Percentiles rank a stretch among this genome's conserved stretches.
Evolutionary conservation across 2,113 vertebrate genomes (phyloP).

Genomic region (Xiphorhynchus elegans): DNA sequence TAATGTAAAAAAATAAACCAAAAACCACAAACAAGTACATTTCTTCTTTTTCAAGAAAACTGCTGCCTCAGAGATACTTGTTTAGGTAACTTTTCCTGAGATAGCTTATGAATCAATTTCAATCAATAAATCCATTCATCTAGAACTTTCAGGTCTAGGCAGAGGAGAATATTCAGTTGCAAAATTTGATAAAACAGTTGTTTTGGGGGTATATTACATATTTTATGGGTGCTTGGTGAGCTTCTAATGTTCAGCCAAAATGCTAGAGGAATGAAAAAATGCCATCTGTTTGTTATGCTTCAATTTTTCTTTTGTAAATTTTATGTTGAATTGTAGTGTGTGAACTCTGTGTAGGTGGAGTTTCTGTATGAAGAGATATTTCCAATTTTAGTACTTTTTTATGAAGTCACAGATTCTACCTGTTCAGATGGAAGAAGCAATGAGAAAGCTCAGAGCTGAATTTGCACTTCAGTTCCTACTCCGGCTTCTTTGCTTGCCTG

Average conservation of each 20-base stretch:
- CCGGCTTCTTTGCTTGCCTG: background rate
- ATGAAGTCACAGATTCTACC: background rate
- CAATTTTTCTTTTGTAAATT: background rate
- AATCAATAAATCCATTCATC: background rate
- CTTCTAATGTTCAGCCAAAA: background rate
- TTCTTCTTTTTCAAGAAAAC: background rate
- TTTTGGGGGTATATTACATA: background rate
- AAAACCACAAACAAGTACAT: accelerated
- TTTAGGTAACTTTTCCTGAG: background rate
- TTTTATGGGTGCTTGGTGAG: background rate
- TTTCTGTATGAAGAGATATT: background rate
- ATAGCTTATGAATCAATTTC: background rate
- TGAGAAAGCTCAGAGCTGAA: background rate
- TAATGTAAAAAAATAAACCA: background rate
- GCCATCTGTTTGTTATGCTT: background rate
- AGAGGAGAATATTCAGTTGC: background rate
- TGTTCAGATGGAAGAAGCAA: background rate
- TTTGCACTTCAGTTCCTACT: slow-evolving; percentile 33
- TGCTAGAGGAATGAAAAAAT: background rate
- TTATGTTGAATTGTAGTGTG: no score
- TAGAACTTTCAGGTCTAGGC: background rate
- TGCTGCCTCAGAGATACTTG: background rate
- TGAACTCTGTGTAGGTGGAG: background rate
- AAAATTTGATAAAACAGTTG: background rate
- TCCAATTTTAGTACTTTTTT: background rate